Base-by-base conservation (phyloP, 2,888 invertebrate species). In the Himalopsyche kuldschensis region DNA sequence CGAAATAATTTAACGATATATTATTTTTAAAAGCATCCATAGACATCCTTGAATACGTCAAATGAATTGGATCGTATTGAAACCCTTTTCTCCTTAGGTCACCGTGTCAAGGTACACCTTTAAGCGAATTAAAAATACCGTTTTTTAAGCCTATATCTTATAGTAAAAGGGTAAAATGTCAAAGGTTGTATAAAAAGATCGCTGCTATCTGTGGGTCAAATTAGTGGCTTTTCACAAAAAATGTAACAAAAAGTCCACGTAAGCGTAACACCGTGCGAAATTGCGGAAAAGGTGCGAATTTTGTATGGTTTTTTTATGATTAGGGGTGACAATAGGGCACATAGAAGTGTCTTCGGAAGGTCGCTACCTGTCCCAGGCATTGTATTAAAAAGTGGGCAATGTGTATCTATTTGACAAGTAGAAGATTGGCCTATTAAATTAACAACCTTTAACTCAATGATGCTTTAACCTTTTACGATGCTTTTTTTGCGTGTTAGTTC, bases 221-320 rank as follows among this genome's bases (percentile, higher is more conserved):
- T 86, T 86, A 86, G 84, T 82, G 82, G 83, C 86, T 86, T 86
- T 86, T 86, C 84, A 85, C 79, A 82, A 80, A 85, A 85, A 81
- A 83, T 75, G 63, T n/a, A 35, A 32, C 41, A 17, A 75, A n/a
- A 41, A 48, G 75, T 82, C 5, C 55, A 55, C 32, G 35, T 41
- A 24, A 35, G 79, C 47, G 80, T 63, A 63, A 81, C 83, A 85
- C 85, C 85, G 85, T 85, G 85, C 79, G 85, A 85, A 85, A 85
- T 85, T 83, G 80, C 24, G 46, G 20, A 78, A 79, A 81, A 82
- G 63, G 32, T 47, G 31, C 69, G 77, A 76, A 78, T 24, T 69
- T 75, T 20, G 35, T n/a, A 75, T 69, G n/a, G 27, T 78, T 82
- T 82, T n/a, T 82, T 75, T 32, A 30, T 78, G 75, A 31, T 69